Evolutionary conservation across 2,797 vertebrate genomes (phyloP).

Genomic region (Siniperca undulata): DNA sequence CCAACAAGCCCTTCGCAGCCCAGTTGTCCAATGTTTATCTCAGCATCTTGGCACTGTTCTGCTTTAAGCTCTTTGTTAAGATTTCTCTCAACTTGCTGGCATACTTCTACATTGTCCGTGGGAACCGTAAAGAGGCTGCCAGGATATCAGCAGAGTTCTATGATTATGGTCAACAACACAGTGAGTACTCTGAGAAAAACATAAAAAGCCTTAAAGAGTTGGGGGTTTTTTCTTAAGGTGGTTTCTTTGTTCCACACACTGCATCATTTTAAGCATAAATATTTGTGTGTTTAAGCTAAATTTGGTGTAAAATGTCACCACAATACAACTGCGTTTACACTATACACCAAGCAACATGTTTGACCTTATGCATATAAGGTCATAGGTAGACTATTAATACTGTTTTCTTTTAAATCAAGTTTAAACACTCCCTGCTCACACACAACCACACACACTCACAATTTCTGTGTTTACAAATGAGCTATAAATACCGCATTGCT

Average conservation of each 20-base stretch:
- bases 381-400: conserved; percentile 18
- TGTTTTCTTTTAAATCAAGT: conserved; percentile 17
- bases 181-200: conserved; percentile 81
- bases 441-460: conserved; percentile 13
- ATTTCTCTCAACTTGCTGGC: conserved; percentile 96
- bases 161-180: conserved; percentile 90
- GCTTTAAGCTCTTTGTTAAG: conserved; percentile 98
- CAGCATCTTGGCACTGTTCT: conserved; percentile 97
- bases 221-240: not conserved
- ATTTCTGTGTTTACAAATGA: conserved; percentile 65
- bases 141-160: conserved; percentile 97
- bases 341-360: not conserved
- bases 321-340: not conserved
- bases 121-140: conserved; percentile 96
- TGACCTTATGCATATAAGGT: conserved; percentile 30
- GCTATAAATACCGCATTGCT: conserved; percentile 49
- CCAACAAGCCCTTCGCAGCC: conserved; percentile 89
- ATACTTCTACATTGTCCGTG: conserved; percentile 96
- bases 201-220: not conserved
- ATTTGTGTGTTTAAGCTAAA: not conserved
- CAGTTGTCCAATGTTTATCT: conserved; percentile 96
- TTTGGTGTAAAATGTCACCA: not conserved
- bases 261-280: not conserved
- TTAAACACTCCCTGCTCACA: not conserved
- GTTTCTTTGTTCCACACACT: not conserved